Evolutionary conservation across 1,140 invertebrate species (phyloP).

Genomic region (Aleiodes sp.): DNA sequence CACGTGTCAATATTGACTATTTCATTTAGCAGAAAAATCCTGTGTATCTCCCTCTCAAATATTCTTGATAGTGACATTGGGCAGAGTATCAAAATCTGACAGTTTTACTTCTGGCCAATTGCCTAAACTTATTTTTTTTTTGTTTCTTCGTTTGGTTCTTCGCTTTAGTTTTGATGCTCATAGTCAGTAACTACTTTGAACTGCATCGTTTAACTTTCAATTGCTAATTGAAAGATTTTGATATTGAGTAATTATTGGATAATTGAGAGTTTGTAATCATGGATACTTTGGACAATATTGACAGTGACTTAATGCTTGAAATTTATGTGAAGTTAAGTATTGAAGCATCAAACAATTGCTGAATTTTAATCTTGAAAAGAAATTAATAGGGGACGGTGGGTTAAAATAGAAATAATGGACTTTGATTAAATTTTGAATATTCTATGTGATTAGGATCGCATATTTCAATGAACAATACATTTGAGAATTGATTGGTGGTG

Average conservation of each 20-base stretch:
- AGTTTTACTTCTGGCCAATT: constrained; percentile 34
- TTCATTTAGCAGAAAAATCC: no score
- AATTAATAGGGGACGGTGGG: no score
- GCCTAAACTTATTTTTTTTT: constrained; percentile 24
- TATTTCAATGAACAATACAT: not conserved
- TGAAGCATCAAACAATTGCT: not conserved
- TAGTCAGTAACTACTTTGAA: not conserved
- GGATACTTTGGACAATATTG: constrained; percentile 55
- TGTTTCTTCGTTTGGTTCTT: no score
- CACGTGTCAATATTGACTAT: not conserved
- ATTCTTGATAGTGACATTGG: constrained; percentile 42
- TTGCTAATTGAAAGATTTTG: no score
- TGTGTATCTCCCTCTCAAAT: no score
- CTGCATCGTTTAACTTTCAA: not conserved
- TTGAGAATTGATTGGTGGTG: no score
- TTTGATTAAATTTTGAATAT: no score
- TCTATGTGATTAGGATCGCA: no score
- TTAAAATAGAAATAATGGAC: no score
- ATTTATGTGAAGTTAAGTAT: constrained; percentile 61
- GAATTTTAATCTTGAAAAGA: not conserved
- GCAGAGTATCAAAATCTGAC: constrained; percentile 38
- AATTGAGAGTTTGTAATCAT: constrained; percentile 42
- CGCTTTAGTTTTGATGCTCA: not conserved
- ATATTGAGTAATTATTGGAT: no score
- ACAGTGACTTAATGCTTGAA: constrained; percentile 51